phyloP scores from a whole-genome alignment of 2,113 vertebrate species.

The Heterochromis multidens region DNA sequence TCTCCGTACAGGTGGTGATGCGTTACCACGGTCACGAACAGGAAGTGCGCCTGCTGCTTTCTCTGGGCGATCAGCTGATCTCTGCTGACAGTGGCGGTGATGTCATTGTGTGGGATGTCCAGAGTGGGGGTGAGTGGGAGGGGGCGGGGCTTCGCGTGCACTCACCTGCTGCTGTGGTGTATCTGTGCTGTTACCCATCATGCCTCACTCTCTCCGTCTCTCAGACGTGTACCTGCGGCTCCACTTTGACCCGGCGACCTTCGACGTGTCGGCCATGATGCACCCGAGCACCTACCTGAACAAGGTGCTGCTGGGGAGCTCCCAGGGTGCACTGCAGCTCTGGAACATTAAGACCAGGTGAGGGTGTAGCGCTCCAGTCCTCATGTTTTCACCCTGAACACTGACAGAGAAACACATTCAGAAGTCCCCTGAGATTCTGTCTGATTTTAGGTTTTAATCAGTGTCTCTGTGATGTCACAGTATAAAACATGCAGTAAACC shows the following conservation, averaged over 20 bases:
- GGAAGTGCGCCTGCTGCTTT: conserved; percentile 85
- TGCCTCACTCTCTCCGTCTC: conserved; percentile 23
- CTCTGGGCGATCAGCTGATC: conserved; percentile 92
- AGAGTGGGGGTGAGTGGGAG: conserved; percentile 54
- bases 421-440: neutral
- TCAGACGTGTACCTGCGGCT: conserved; percentile 88
- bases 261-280: conserved; percentile 86
- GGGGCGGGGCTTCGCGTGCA: neutral
- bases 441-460: neutral
- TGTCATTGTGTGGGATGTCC: conserved; percentile 90
- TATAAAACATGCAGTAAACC: no score
- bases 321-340: conserved; percentile 90
- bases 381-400: neutral
- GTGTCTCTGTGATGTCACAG: neutral
- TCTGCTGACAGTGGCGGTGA: conserved; percentile 85
- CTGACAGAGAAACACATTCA: neutral
- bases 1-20: conserved; percentile 81
- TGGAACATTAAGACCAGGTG: conserved; percentile 97
- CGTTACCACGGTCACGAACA: conserved; percentile 85
- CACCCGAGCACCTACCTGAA: conserved; percentile 97
- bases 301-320: conserved; percentile 94
- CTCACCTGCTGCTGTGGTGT: neutral
- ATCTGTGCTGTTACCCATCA: neutral
- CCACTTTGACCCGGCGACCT: conserved; percentile 83
- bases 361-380: neutral